Evolutionary conservation across 1,140 invertebrate species (phyloP).

Genomic region (Drosophila melanica): DNA sequence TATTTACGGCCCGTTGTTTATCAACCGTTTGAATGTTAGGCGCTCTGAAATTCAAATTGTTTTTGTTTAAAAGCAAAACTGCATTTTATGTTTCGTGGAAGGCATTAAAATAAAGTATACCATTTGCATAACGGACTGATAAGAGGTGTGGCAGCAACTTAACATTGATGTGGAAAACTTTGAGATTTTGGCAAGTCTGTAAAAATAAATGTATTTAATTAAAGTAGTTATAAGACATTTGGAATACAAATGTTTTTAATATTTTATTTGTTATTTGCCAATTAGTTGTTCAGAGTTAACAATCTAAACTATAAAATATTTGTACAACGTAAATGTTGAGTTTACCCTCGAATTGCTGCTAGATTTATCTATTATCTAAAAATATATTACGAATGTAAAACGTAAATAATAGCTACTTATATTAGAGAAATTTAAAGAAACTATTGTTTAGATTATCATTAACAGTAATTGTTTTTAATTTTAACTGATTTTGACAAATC

Average conservation of each 20-base stretch:
- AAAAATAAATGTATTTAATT: slow-evolving; percentile 8
- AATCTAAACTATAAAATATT: not conserved
- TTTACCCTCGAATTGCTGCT: too few species aligned
- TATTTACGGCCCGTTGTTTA: slow-evolving; percentile 54
- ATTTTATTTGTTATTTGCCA: not conserved
- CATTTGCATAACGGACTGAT: slow-evolving; percentile 59
- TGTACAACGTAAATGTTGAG: not conserved
- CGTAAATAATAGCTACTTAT: not conserved
- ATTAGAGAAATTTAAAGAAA: not conserved
- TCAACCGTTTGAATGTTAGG: slow-evolving; percentile 17
- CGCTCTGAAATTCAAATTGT: slow-evolving; percentile 49
- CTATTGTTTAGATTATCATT: not conserved
- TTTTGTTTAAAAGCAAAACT: slow-evolving; percentile 43
- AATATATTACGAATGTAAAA: too few species aligned
- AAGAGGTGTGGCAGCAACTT: slow-evolving; percentile 11
- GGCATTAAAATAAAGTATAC: slow-evolving; percentile 22
- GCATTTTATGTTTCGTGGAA: slow-evolving; percentile 55
- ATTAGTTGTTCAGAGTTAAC: not conserved
- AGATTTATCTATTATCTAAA: too few species aligned
- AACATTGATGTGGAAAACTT: slow-evolving; percentile 4
- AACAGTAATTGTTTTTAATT: not conserved
- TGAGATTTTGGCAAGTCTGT: not conserved
- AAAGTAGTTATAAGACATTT: slow-evolving; percentile 5
- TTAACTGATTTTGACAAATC: not conserved
- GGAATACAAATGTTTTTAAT: not conserved